Evolutionary conservation across 2,113 vertebrate genomes (phyloP).

Genomic region (Melanotaenia duboulayi): DNA sequence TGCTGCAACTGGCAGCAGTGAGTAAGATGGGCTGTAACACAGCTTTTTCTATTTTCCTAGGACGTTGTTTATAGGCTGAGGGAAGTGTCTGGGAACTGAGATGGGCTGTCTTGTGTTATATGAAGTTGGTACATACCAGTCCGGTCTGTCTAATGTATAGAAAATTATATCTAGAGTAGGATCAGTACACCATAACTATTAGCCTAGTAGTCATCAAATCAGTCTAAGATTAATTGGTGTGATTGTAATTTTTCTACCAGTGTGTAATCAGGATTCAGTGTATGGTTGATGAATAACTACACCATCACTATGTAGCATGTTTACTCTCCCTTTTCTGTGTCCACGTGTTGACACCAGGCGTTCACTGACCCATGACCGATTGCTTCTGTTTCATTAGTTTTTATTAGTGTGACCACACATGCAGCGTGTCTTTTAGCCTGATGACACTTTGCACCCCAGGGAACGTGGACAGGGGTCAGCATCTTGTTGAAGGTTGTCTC

Average conservation of each 20-base stretch:
- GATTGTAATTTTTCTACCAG: neutral
- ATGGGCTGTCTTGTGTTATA: slow-evolving; percentile 12
- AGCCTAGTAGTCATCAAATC: neutral
- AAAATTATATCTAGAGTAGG: neutral
- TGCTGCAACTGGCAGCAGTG: slow-evolving; percentile 54
- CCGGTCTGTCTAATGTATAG: neutral
- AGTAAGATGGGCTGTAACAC: slow-evolving; percentile 53
- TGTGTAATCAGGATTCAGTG: neutral
- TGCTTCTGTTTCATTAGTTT: slow-evolving; percentile 65
- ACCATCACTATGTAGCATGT: slow-evolving; percentile 1
- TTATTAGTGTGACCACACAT: slow-evolving; percentile 65
- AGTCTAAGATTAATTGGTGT: neutral
- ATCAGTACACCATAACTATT: neutral
- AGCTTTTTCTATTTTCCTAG: slow-evolving; percentile 60
- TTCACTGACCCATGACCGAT: slow-evolving; percentile 62
- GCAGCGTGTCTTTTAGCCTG: slow-evolving; percentile 51
- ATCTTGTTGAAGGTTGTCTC: slow-evolving; percentile 57
- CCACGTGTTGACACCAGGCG: slow-evolving; percentile 28
- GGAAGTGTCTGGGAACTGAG: slow-evolving; percentile 37
- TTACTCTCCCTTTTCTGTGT: slow-evolving; percentile 7
- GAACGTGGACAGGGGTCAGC: slow-evolving; percentile 52
- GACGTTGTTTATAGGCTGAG: slow-evolving; percentile 63
- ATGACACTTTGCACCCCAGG: slow-evolving; percentile 52
- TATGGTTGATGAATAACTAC: slow-evolving; percentile 1
- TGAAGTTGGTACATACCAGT: slow-evolving; percentile 34